phyloP scores from a whole-genome alignment of 2,113 vertebrate species.

The Lanius ludovicianus region DNA sequence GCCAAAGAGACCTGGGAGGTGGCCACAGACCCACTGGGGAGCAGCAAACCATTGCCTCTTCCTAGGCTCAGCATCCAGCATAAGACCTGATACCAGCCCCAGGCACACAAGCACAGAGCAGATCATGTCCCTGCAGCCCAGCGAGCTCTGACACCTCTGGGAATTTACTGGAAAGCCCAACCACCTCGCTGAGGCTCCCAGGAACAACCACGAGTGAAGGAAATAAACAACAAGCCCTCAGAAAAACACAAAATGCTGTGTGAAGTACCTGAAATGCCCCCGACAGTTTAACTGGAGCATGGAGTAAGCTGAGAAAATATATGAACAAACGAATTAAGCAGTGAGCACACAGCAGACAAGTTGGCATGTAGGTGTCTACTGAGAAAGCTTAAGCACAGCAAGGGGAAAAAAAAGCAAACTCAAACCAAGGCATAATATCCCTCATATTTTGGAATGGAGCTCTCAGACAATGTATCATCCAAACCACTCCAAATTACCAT shows the following conservation, averaged over 20 bases:
- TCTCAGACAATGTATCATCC: conserved; percentile 16
- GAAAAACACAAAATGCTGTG: neutral
- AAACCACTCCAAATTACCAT: conserved; percentile 24
- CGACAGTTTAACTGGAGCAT: neutral
- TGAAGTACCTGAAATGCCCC: conserved; percentile 5
- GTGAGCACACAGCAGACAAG: conserved; percentile 7
- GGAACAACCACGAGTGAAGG: neutral
- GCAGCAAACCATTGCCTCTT: neutral
- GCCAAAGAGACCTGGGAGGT: neutral
- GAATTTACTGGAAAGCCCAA: neutral
- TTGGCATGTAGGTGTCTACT: conserved; percentile 24
- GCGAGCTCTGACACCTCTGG: neutral
- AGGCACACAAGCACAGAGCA: neutral
- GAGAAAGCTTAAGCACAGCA: conserved; percentile 40
- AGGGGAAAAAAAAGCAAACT: neutral
- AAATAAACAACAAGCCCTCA: neutral
- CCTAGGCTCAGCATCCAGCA: neutral
- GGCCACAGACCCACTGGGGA: neutral
- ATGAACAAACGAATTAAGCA: conserved; percentile 39
- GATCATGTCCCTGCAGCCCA: neutral
- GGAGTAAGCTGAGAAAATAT: neutral
- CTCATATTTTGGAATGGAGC: neutral
- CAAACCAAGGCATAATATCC: neutral
- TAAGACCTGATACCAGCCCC: neutral
- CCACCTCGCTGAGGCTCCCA: neutral